Conservation (phyloP, 2,888 invertebrate genomes). For the Heliconius ismenius region DNA sequence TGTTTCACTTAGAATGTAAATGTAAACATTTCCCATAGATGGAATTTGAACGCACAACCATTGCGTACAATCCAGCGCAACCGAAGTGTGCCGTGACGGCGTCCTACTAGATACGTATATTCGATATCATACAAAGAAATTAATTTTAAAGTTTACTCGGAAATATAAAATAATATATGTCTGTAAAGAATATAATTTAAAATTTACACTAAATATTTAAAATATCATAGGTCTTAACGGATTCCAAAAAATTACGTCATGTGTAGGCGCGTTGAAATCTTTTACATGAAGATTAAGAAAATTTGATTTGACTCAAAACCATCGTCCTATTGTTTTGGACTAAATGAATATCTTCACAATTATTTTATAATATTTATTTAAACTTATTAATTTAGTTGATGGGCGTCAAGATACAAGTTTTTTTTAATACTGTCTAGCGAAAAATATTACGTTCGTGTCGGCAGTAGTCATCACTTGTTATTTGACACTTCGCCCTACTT, state of each 20-base stretch:
- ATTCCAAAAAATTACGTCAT: background rate
- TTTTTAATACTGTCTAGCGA: background rate
- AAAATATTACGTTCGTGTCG: background rate
- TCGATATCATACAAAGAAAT: background rate
- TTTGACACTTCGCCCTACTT: background rate
- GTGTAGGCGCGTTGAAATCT: conserved; percentile 39
- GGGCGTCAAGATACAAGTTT: background rate
- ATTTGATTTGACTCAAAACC: background rate
- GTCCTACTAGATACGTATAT: conserved; percentile 1
- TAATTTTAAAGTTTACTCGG: background rate
- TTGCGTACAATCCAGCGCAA: background rate
- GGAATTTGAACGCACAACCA: background rate
- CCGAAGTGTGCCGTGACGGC: conserved; percentile 19
- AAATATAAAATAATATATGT: background rate
- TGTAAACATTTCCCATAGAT: background rate
- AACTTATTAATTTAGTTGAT: background rate
- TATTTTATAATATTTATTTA: background rate
- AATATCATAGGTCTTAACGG: background rate
- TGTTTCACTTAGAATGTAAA: background rate
- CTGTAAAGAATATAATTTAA: background rate
- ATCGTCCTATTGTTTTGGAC: background rate
- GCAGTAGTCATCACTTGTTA: background rate
- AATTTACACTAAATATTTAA: background rate
- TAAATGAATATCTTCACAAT: background rate
- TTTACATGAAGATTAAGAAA: conserved; percentile 34